Evolutionary conservation across 2,797 vertebrate genomes (phyloP).

Genomic region (Ceryle rudis): DNA sequence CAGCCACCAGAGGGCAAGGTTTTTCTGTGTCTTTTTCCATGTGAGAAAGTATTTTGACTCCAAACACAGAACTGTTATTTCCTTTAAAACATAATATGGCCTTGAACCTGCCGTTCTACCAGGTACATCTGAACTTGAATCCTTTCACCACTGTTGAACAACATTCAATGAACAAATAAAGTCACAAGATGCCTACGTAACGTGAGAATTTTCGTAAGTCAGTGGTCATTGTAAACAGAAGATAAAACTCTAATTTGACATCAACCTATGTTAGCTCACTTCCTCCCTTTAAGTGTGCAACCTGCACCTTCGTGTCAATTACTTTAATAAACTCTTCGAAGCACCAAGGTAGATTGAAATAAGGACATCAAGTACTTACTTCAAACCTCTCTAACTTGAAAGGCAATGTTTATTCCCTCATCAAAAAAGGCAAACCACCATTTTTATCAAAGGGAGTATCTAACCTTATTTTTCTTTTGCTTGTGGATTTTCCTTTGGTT

Average conservation of each 20-base stretch:
- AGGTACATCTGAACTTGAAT: background rate
- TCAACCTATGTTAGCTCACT: background rate
- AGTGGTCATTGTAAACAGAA: background rate
- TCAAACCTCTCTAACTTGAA: background rate
- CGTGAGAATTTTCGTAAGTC: background rate
- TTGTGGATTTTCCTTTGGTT: background rate
- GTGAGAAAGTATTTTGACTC: background rate
- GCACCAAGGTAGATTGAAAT: background rate
- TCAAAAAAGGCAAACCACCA: background rate
- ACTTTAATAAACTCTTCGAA: background rate
- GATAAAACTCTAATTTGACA: background rate
- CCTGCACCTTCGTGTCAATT: background rate
- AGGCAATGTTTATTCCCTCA: background rate
- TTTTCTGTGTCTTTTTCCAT: background rate
- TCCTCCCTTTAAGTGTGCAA: background rate
- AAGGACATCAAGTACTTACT: background rate
- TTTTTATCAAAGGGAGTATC: background rate
- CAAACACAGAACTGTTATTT: background rate
- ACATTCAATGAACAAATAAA: background rate
- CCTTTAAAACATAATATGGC: background rate
- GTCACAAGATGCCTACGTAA: background rate
- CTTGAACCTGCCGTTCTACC: background rate
- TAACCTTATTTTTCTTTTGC: background rate
- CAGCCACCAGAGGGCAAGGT: slow-evolving; percentile 19
- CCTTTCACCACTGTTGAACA: background rate